Percentiles rank a stretch among this genome's conserved stretches.
Evolutionary conservation across 1,140 invertebrate species (phyloP).

Genomic region (Nomia melanderi): DNA sequence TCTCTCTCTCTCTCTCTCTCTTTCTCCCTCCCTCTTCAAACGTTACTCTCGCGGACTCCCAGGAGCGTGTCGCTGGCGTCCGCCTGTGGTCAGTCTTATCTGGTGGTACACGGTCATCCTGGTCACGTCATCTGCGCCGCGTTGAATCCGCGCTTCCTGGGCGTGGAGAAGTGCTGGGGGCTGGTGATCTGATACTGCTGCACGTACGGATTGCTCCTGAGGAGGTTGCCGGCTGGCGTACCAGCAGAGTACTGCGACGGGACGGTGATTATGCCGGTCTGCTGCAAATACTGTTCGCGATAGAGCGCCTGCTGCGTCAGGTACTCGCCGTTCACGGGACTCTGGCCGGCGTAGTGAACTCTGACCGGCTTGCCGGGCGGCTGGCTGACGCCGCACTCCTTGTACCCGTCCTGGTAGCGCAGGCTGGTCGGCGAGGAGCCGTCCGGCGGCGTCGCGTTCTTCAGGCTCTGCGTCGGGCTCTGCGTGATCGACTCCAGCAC

Average conservation of each 20-base stretch:
- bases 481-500: slow-evolving; percentile 77
- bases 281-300: slow-evolving; percentile 75
- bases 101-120: slow-evolving; percentile 66
- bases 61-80: background rate
- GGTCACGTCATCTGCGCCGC: slow-evolving; percentile 79
- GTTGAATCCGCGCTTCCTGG: slow-evolving; percentile 72
- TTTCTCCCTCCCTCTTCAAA: background rate
- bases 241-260: slow-evolving; percentile 63
- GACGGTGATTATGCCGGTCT: slow-evolving; percentile 72
- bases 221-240: slow-evolving; percentile 64
- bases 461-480: slow-evolving; percentile 76
- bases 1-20: background rate
- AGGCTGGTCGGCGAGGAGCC: slow-evolving; percentile 67
- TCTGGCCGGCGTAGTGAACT: slow-evolving; percentile 59
- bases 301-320: slow-evolving; percentile 70
- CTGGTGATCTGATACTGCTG: slow-evolving; percentile 75
- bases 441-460: slow-evolving; percentile 65
- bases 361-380: slow-evolving; percentile 50
- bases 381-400: slow-evolving; percentile 62
- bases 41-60: slow-evolving; percentile 4
- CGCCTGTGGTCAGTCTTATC: slow-evolving; percentile 74
- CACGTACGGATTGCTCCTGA: slow-evolving; percentile 74
- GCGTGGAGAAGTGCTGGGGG: slow-evolving; percentile 65
- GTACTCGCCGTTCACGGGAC: slow-evolving; percentile 70
- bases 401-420: slow-evolving; percentile 69